Conservation (phyloP, 2,888 invertebrate species). For the Polylopha cassiicola region DNA sequence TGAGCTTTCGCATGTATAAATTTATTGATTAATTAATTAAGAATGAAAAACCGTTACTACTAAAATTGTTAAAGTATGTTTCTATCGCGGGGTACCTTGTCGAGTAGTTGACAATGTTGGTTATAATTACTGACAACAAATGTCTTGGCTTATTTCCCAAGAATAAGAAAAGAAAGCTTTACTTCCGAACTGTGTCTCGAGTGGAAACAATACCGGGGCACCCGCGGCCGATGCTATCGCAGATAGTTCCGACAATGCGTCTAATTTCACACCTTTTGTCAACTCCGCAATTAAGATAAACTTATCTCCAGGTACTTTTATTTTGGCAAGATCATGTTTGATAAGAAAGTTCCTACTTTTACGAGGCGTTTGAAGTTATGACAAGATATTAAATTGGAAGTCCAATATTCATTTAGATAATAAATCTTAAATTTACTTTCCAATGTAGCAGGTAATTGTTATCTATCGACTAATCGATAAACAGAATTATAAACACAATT, state of each 20-base stretch:
- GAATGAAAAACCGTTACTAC: neutral
- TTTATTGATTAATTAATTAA: neutral
- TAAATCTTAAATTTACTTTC: neutral
- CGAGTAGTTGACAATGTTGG: conserved; percentile 26
- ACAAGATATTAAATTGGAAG: conserved; percentile 13
- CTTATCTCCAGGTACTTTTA: conserved; percentile 15
- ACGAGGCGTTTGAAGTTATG: conserved; percentile 14
- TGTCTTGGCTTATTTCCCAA: conserved; percentile 55
- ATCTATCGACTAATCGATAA: too few species aligned
- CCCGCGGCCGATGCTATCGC: conserved; percentile 35
- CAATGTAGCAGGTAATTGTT: too few species aligned
- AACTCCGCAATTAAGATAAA: conserved; percentile 32
- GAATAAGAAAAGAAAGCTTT: conserved; percentile 56
- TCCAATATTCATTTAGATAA: conserved; percentile 4
- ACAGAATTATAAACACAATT: too few species aligned
- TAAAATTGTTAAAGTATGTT: neutral
- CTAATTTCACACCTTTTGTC: conserved; percentile 28
- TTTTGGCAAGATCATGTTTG: conserved; percentile 15
- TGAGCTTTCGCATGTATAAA: neutral
- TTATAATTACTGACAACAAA: conserved; percentile 33
- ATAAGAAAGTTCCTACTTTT: conserved; percentile 20
- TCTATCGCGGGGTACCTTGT: too few species aligned
- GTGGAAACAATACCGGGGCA: conserved; percentile 52
- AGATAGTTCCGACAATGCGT: conserved; percentile 29
- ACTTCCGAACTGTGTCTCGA: conserved; percentile 44